Evolutionary conservation across 2,113 vertebrate species (phyloP).

Genomic region (Cyprinodon variegatus): DNA sequence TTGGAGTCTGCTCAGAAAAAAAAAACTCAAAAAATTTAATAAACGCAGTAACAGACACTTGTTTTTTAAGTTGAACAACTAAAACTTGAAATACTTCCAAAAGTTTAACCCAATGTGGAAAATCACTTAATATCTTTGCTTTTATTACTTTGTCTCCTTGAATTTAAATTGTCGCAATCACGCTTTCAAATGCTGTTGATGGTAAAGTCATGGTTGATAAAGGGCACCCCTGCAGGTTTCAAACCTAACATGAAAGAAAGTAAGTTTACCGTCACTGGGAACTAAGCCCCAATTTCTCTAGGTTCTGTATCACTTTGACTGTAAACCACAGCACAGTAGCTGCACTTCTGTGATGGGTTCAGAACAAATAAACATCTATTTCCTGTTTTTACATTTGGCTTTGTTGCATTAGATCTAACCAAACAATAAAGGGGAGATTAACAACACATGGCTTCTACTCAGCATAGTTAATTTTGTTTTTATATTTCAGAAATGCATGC

Average conservation of each 20-base stretch:
- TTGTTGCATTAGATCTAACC: background rate
- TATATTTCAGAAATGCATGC: too few species aligned
- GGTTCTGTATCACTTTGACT: background rate
- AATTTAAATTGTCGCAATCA: too few species aligned
- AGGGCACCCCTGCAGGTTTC: background rate
- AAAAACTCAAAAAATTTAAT: too few species aligned
- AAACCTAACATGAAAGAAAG: background rate
- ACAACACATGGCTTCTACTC: too few species aligned
- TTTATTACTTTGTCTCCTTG: too few species aligned
- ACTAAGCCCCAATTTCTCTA: background rate
- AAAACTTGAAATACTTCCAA: too few species aligned
- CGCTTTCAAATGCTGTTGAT: background rate
- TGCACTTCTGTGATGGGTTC: background rate
- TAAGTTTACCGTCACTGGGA: background rate
- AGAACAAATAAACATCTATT: conserved; percentile 1
- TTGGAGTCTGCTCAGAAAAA: too few species aligned
- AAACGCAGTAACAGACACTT: too few species aligned
- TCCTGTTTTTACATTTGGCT: conserved; percentile 13
- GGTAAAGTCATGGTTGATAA: background rate
- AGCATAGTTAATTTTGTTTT: too few species aligned
- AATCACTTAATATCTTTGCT: too few species aligned
- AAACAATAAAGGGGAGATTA: background rate
- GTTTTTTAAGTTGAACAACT: too few species aligned
- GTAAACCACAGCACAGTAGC: background rate
- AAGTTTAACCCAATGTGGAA: too few species aligned